Evolutionary conservation across 2,113 vertebrate species (phyloP).

Genomic region (Ptychochromis oligacanthus): DNA sequence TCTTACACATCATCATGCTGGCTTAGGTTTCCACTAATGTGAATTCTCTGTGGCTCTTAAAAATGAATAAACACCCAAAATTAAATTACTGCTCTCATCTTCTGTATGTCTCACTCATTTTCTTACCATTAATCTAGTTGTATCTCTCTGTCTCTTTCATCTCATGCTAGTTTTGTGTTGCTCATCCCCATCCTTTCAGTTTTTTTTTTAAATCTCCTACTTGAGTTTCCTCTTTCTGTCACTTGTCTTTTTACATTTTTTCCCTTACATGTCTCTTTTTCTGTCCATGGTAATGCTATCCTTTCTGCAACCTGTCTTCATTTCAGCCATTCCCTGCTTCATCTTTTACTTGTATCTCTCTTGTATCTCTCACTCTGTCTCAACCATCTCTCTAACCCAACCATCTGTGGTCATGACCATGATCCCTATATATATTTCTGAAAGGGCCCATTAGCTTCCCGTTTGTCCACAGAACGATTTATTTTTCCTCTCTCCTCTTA

Average conservation of each 20-base stretch:
- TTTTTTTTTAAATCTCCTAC: background rate
- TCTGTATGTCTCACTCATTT: background rate
- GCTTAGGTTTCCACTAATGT: slow-evolving; percentile 53
- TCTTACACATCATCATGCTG: background rate
- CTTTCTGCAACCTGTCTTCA: background rate
- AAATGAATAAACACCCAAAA: slow-evolving; percentile 42
- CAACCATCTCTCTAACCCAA: background rate
- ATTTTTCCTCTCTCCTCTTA: slow-evolving; percentile 7
- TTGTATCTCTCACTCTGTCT: background rate
- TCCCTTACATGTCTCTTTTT: background rate
- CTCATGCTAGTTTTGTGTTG: background rate
- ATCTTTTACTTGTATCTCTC: background rate
- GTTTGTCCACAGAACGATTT: slow-evolving; percentile 13
- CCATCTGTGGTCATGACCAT: slow-evolving; percentile 18
- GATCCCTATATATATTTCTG: background rate
- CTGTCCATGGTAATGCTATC: background rate
- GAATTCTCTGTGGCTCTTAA: slow-evolving; percentile 16
- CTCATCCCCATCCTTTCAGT: background rate
- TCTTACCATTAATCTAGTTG: slow-evolving; percentile 2
- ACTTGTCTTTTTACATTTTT: background rate
- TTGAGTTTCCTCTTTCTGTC: background rate
- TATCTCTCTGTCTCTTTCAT: background rate
- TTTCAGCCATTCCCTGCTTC: background rate
- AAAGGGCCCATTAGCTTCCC: slow-evolving; percentile 28
- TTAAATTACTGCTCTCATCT: slow-evolving; percentile 46